Percentiles rank a stretch among this genome's conserved stretches.
phyloP scores from a whole-genome alignment of 2,797 vertebrate species.

The Lithobates sylvaticus region DNA sequence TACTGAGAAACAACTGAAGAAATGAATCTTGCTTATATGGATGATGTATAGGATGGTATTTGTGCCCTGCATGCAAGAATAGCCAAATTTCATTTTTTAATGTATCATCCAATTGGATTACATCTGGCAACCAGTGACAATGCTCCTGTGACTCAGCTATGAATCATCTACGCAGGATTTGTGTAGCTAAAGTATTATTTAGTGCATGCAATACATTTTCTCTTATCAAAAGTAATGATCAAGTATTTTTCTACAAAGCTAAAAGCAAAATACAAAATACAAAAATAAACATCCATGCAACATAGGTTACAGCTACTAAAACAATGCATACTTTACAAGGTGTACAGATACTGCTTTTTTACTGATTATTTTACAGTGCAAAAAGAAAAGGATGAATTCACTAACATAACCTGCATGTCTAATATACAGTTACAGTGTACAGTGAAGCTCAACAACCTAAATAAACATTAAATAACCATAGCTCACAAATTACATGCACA shows the following conservation, averaged over 20 bases:
- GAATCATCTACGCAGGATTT: not conserved
- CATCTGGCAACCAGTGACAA: constrained; percentile 1
- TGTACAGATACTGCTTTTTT: not conserved
- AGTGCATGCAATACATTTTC: not conserved
- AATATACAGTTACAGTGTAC: not conserved
- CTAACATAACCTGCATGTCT: too few relatives aligned
- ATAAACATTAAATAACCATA: constrained; percentile 13
- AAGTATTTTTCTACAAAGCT: not conserved
- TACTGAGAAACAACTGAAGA: not conserved
- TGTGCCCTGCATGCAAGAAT: not conserved
- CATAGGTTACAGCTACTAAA: not conserved
- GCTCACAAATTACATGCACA: constrained; percentile 3
- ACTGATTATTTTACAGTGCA: not conserved
- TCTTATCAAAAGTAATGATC: not conserved
- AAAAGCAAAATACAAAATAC: not conserved
- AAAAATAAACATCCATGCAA: not conserved
- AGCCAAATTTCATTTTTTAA: not conserved
- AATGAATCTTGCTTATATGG: not conserved
- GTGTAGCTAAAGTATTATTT: not conserved
- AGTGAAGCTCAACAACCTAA: not conserved
- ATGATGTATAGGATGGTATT: not conserved
- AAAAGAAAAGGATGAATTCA: not conserved
- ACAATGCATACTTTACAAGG: not conserved
- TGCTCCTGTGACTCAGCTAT: not conserved
- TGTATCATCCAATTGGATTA: not conserved